Evolutionary conservation across 2,888 invertebrate genomes (phyloP), one percentile per base, ranked within the genome.

Genomic region (Drosophila fungiperda): DNA sequence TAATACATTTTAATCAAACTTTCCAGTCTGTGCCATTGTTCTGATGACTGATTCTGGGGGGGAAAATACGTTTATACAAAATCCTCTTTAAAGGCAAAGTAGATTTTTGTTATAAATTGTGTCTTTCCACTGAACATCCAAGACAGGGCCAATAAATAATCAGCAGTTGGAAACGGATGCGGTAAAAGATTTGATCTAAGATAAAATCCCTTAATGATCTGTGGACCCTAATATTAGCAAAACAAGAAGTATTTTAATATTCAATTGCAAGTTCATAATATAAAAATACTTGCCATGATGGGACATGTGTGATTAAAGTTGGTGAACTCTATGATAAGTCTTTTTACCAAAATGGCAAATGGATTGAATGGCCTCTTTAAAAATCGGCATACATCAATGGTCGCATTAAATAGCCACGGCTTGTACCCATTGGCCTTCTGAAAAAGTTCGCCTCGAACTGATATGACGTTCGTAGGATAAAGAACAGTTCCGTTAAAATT

Each of bases 371-470:
- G 15, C 7, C 42, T 59, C 0, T 23, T 45, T 4, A 73, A 0
- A 45, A 59, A 78, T 7, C 38, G 32, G 2, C 76, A 79, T 9
- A 0, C 53, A 54, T 79, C 65, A 11, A 74, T 4, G 0, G 20
- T 36, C 0, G 1, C 0, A 7, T 69, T 60, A 2, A 67, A 0
- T 0, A 76, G 5, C 50, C 63, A 77, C 0, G 77, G 77, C 52
- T 74, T 65, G 23, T 72, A 82, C 0, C 79, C 74, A 54, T 42
- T 82, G 0, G 68, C 79, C n/a, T 48, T 78, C 32, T 78, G 61
- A 0, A 68, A 32, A 0, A 78, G 0, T 35, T 53, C 33, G 2
- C 0, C 0, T 8, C 33, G 17, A 1, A 68, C 0, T 0, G 2
- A 1, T 17, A 73, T 52, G 48, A 61, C 6, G 1, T 69, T 2